Base-by-base conservation (phyloP, 2,113 vertebrate genomes). In the Lathamus discolor region DNA sequence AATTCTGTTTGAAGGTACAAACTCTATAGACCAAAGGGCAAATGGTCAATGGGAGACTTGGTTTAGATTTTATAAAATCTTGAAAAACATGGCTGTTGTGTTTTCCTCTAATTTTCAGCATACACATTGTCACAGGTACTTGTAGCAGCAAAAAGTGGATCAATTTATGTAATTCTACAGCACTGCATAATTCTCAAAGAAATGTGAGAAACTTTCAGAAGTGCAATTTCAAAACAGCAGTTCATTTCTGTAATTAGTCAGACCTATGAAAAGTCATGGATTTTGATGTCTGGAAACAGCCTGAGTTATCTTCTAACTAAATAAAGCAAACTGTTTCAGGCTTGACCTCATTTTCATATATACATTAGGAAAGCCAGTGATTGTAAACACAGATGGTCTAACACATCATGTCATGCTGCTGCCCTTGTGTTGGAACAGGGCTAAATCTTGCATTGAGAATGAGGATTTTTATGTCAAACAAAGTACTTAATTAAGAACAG, bases 371-470 rank as follows among this genome's bases (percentile, higher is more conserved):
- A 95, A 96, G 72, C 54, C 73, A 64, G 48, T 82, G 83, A 88
- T 46, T 83, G 80, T 92, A 94, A 96, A 96, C 93, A 93, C 95
- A 97, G 97, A 95, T 96, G 94, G 86, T 81, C 79, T 78, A 82
- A 92, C 69, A 81, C 72, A 86, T 83, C 75, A 9, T 67, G 78
- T 90, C 86, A 28, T 75, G 68, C 75, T 95, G 91, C 76, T 96
- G 94, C 86, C 93, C 94, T 76, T 80, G 91, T 94, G 83, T 87
- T 94, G 92, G 92, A 94, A 82, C 25, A 35, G 23, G 13, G 59
- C 70, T 91, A 72, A 91, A 84, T 79, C 83, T 93, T 86, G 86
- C 77, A 84, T 39, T 82, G 83, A 79, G 86, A 96, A 93, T 95
- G 90, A 96, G 69, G 66, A 64, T 82, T 95, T 94, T 90, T 79